Percentiles rank a stretch among this genome's conserved stretches.
phyloP scores from a whole-genome alignment of 2,113 vertebrate species.

The Mobula birostris region DNA sequence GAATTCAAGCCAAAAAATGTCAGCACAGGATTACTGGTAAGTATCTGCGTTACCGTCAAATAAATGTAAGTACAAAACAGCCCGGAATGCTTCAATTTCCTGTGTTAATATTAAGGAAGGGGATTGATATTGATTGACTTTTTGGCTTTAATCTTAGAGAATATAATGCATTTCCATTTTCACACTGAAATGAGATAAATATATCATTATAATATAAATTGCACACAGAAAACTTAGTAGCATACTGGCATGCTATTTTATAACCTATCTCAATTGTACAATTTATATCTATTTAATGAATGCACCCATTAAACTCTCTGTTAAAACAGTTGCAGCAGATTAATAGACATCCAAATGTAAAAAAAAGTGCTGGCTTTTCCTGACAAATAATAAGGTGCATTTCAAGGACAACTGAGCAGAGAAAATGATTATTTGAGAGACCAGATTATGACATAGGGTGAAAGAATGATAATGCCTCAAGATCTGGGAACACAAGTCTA shows the following conservation, averaged over 20 bases:
- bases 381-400: slow-evolving; percentile 20
- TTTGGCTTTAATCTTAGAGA: not conserved
- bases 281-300: slow-evolving; percentile 24
- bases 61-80: no score
- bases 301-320: slow-evolving; percentile 3
- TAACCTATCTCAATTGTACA: not conserved
- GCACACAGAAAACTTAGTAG: not conserved
- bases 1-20: no score
- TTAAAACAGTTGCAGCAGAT: not conserved
- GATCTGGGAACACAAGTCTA: no score
- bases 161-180: not conserved
- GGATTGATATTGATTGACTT: not conserved
- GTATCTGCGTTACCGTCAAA: no score
- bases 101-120: not conserved
- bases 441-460: not conserved
- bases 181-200: slow-evolving; percentile 13
- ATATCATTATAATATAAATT: not conserved
- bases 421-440: not conserved
- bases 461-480: no score
- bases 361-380: not conserved
- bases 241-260: not conserved
- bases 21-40: no score
- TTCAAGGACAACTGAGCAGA: slow-evolving; percentile 12
- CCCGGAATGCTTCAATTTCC: not conserved
- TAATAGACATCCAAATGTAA: not conserved